These are phyloP conservation scores for Calephelis virginiensis DNA, from an alignment of 1,140 invertebrate genomes.

Conservation along the genomic window DNA sequence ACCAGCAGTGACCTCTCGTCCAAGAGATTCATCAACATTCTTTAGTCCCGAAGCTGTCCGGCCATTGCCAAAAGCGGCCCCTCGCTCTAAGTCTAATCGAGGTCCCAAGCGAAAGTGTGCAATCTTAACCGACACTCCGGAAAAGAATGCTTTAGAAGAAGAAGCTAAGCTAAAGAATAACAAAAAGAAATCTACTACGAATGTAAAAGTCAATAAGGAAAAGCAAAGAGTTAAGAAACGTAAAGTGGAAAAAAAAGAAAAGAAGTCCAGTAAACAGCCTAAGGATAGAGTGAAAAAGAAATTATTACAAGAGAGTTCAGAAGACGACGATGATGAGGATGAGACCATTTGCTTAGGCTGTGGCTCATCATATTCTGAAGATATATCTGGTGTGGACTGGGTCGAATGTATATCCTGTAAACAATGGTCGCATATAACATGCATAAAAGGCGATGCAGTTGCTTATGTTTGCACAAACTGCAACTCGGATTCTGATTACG, in stretches of 20 bases:
- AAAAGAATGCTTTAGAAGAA: conserved; percentile 12
- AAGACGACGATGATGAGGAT: not conserved
- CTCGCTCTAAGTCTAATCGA: conserved; percentile 12
- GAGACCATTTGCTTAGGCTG: not conserved
- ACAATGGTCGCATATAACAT: too few species aligned
- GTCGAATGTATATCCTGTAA: conserved; percentile 3
- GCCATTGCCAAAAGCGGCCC: conserved; percentile 21
- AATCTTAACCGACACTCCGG: conserved; percentile 16
- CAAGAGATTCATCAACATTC: too few species aligned
- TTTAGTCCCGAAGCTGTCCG: conserved; percentile 17
- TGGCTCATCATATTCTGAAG: not conserved
- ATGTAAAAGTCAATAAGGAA: not conserved
- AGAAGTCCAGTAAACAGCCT: not conserved
- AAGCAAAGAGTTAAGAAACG: conserved; percentile 8
- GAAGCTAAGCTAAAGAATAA: conserved; percentile 4
- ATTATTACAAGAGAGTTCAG: too few species aligned
- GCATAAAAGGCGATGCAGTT: too few species aligned
- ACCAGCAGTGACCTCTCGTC: not conserved
- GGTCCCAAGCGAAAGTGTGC: conserved; percentile 1
- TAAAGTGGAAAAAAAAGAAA: conserved; percentile 12
- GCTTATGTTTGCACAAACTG: too few species aligned
- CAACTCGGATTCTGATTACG: too few species aligned
- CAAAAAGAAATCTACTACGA: not conserved
- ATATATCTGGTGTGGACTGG: conserved; percentile 4
- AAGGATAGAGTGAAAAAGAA: too few species aligned